phyloP scores from a whole-genome alignment of 2,113 vertebrate species.

The Cheilinus undulatus region DNA sequence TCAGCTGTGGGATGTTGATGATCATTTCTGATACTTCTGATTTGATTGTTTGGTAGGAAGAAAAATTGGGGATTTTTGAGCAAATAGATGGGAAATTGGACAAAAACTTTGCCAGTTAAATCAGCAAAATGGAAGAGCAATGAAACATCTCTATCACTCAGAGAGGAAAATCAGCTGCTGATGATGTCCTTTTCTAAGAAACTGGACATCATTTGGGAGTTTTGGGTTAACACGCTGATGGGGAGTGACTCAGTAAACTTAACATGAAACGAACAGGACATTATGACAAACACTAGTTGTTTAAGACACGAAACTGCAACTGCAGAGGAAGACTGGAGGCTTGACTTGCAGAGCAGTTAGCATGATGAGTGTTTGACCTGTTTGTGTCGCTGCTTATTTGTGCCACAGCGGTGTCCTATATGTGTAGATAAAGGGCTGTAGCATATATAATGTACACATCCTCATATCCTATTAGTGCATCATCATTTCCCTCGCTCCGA shows the following conservation, averaged over 20 bases:
- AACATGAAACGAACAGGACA: neutral
- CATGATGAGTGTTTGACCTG: slow-evolving; percentile 12
- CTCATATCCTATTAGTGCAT: neutral
- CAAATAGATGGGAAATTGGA: slow-evolving; percentile 2
- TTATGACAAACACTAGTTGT: neutral
- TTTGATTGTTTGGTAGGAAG: neutral
- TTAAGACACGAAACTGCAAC: neutral
- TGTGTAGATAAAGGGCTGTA: neutral
- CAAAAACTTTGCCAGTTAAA: neutral
- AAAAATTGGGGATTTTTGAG: neutral
- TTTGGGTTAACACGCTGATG: slow-evolving; percentile 4
- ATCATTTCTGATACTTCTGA: neutral
- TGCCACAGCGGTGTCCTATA: neutral
- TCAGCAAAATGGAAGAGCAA: neutral
- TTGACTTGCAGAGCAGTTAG: neutral
- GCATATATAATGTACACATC: slow-evolving; percentile 1
- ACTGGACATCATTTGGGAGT: too few relatives aligned
- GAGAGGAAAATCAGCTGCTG: neutral
- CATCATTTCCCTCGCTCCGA: neutral
- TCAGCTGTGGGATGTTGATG: neutral
- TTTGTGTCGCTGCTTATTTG: slow-evolving; percentile 21
- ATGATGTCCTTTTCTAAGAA: too few relatives aligned
- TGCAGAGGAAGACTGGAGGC: neutral
- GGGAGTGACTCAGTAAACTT: neutral
- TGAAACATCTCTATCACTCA: neutral